Conservation (phyloP, 2,888 invertebrate species). For the Beris morrisii region DNA sequence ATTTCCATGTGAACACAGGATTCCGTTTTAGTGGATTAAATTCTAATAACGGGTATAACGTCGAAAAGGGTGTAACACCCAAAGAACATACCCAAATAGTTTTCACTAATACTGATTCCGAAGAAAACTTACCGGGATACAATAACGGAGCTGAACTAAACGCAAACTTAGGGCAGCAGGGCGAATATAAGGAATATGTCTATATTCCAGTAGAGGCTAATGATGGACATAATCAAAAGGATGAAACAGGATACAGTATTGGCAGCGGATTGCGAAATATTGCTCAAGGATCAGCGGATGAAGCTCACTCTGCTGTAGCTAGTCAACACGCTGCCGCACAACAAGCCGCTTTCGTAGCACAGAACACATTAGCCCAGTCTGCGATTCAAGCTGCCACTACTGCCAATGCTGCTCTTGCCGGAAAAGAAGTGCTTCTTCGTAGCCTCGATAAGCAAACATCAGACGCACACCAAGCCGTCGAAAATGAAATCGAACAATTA, state of each 20-base stretch:
- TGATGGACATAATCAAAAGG: neutral
- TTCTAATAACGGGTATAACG: too few relatives aligned
- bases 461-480: conserved; percentile 68
- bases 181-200: neutral
- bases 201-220: neutral
- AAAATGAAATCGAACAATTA: conserved; percentile 70
- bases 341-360: conserved; percentile 77
- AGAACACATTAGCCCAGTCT: conserved; percentile 76
- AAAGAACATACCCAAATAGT: too few relatives aligned
- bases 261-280: conserved; percentile 72
- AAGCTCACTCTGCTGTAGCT: conserved; percentile 72
- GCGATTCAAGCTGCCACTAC: conserved; percentile 72
- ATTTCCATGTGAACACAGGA: too few relatives aligned
- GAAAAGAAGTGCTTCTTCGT: conserved; percentile 66
- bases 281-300: conserved; percentile 74
- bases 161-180: too few relatives aligned
- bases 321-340: conserved; percentile 77
- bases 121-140: too few relatives aligned
- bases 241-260: conserved; percentile 1
- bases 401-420: conserved; percentile 69
- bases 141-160: too few relatives aligned
- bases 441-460: conserved; percentile 75
- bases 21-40: too few relatives aligned
- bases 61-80: too few relatives aligned
- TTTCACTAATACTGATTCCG: too few relatives aligned